A percentile compares a stretch with the other conserved stretches of the same genome.
phyloP scores from a whole-genome alignment of 2,797 vertebrate genomes.

The Megaceryle alcyon region DNA sequence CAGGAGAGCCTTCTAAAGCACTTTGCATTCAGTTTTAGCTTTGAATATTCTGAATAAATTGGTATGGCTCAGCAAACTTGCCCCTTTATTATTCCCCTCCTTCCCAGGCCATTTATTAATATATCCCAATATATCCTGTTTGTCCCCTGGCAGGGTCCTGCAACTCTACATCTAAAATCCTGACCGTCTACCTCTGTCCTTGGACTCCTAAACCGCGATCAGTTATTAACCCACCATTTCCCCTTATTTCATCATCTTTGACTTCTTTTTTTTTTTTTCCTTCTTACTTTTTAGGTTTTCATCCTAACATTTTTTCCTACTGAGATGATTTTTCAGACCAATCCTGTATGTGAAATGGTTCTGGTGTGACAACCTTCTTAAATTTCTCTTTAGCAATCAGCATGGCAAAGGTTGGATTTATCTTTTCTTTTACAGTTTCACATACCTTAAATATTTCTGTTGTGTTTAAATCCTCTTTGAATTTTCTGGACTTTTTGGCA shows the following conservation, averaged over 20 bases:
- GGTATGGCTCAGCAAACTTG: conserved; percentile 30
- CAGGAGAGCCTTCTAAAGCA: background rate
- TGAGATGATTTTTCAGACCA: background rate
- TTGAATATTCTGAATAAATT: conserved; percentile 38
- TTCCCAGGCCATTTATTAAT: background rate
- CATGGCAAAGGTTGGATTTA: background rate
- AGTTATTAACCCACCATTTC: background rate
- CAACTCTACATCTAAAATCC: background rate
- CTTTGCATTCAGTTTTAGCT: background rate
- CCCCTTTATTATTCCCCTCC: background rate
- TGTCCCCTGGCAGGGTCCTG: background rate
- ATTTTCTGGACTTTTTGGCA: background rate
- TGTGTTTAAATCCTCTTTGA: background rate
- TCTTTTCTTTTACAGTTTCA: background rate
- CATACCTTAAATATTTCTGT: background rate
- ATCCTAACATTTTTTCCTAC: background rate
- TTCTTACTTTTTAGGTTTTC: background rate
- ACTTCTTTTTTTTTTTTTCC: background rate
- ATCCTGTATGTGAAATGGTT: background rate
- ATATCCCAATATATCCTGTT: background rate
- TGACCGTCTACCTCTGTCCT: background rate
- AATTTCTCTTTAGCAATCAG: background rate
- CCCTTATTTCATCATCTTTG: background rate
- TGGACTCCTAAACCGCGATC: background rate
- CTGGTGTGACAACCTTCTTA: background rate